phyloP scores from a whole-genome alignment of 2,888 invertebrate species.

The Sinotaia quadrata region DNA sequence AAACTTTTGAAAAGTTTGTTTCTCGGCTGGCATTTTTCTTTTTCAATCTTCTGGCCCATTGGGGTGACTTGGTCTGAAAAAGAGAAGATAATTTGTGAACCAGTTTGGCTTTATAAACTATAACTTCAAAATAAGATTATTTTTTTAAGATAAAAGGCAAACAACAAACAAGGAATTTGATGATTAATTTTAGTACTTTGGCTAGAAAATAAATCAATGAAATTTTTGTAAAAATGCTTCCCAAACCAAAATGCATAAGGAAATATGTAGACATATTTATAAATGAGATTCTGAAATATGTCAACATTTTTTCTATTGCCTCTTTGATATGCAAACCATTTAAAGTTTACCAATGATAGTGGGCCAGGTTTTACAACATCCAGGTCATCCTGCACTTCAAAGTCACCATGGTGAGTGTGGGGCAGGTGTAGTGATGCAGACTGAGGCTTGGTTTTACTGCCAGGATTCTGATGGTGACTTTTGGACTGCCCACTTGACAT shows the following conservation, averaged over 20 bases:
- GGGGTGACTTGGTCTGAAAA: constrained; percentile 58
- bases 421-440: constrained; percentile 44
- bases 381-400: constrained; percentile 52
- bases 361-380: constrained; percentile 59
- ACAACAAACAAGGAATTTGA: too few species aligned
- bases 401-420: constrained; percentile 31
- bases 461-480: constrained; percentile 36
- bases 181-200: too few species aligned
- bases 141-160: too few species aligned
- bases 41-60: constrained; percentile 61
- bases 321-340: too few species aligned
- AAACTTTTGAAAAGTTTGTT: constrained; percentile 59
- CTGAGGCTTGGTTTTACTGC: constrained; percentile 46
- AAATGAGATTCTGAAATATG: neutral
- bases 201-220: too few species aligned
- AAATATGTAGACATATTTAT: neutral
- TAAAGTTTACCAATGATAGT: constrained; percentile 53
- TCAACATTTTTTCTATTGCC: neutral
- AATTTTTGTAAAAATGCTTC: too few species aligned
- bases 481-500: constrained; percentile 48
- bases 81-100: neutral
- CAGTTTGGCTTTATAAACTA: neutral
- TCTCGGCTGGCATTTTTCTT: constrained; percentile 53
- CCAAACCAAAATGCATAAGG: too few species aligned
- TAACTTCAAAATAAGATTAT: neutral